Conservation (phyloP, 2,113 vertebrate species). For the Vulpes lagopus region DNA sequence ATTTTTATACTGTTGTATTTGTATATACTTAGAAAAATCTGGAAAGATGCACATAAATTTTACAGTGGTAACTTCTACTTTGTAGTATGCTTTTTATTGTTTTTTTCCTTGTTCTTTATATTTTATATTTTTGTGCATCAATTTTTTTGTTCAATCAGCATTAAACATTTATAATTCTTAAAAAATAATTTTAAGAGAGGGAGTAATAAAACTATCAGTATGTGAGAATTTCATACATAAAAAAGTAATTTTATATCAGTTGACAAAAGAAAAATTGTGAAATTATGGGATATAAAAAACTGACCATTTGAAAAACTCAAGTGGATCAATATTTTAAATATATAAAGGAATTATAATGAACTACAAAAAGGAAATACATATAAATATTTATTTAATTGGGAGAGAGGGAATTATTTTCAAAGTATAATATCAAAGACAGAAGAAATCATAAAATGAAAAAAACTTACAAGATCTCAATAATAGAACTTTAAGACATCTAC, state of each 20-base stretch:
- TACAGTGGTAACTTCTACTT: neutral
- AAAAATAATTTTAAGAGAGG: slow-evolving; percentile 8
- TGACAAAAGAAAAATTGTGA: slow-evolving; percentile 20
- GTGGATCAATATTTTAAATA: neutral
- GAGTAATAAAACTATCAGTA: slow-evolving; percentile 8
- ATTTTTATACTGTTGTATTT: neutral
- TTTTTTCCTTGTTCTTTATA: neutral
- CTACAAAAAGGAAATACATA: neutral
- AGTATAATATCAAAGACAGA: neutral
- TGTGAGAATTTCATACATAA: neutral
- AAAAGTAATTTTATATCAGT: neutral
- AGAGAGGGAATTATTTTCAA: neutral
- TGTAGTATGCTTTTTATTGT: neutral
- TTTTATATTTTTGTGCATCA: neutral
- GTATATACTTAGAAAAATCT: neutral
- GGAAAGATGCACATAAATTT: neutral
- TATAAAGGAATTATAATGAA: neutral
- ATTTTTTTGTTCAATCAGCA: neutral
- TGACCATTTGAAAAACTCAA: neutral
- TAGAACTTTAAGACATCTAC: neutral
- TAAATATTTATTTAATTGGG: neutral
- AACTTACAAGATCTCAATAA: neutral
- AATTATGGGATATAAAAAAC: neutral
- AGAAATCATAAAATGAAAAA: slow-evolving; percentile 14
- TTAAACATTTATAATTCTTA: neutral